These are phyloP conservation scores for Gonatopus flavifemur DNA, from an alignment of 1,140 invertebrate species.

Conservation along the genomic window DNA sequence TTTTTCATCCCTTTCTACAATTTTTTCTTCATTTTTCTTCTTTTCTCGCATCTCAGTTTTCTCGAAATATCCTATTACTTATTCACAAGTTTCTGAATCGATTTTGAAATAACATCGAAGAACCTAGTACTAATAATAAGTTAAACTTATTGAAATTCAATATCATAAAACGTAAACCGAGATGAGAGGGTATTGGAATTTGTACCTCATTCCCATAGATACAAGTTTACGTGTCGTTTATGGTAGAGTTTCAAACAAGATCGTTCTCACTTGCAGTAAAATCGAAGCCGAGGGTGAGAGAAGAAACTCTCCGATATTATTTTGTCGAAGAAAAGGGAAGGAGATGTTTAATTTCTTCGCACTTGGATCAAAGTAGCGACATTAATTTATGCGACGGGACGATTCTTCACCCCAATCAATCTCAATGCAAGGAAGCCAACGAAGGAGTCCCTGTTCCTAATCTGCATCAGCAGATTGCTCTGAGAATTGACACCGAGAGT, in stretches of 20 bases:
- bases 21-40: too few relatives aligned
- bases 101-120: too few relatives aligned
- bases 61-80: too few relatives aligned
- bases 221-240: conserved; percentile 41
- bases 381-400: conserved; percentile 25
- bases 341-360: conserved; percentile 1
- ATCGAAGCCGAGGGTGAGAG: background rate
- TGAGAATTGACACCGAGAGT: conserved; percentile 54
- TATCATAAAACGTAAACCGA: too few relatives aligned
- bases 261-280: background rate
- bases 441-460: conserved; percentile 29
- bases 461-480: conserved; percentile 57
- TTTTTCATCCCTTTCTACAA: too few relatives aligned
- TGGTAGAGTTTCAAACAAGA: conserved; percentile 8
- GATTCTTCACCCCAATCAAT: conserved; percentile 34
- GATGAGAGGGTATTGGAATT: too few relatives aligned
- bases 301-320: too few relatives aligned
- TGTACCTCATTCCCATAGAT: conserved; percentile 45
- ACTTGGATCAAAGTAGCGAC: conserved; percentile 20
- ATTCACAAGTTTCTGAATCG: too few relatives aligned
- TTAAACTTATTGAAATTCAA: too few relatives aligned
- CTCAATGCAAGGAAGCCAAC: conserved; percentile 6
- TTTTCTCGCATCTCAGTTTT: too few relatives aligned
- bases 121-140: too few relatives aligned
- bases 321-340: too few relatives aligned